Evolutionary conservation across 1,140 invertebrate species (phyloP).

Genomic region (Helicoverpa armigera): DNA sequence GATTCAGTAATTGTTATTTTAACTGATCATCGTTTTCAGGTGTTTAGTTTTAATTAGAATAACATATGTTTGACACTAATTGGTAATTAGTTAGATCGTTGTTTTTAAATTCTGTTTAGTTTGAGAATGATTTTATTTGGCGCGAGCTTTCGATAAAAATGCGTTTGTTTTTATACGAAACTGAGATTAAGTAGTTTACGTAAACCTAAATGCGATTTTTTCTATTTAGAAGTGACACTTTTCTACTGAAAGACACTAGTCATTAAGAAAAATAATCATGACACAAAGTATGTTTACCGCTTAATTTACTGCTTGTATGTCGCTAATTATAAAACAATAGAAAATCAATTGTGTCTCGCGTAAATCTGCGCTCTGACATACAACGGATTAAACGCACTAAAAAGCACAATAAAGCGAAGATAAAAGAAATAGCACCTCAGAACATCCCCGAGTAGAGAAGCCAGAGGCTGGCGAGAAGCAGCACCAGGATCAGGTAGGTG

Average conservation of each 20-base stretch:
- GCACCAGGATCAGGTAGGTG: constrained; percentile 86
- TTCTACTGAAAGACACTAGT: background rate
- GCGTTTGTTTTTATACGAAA: background rate
- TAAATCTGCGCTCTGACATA: background rate
- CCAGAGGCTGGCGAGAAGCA: constrained; percentile 85
- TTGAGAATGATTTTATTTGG: constrained; percentile 3
- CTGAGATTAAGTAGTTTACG: background rate
- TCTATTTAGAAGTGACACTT: background rate
- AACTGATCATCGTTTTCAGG: constrained; percentile 8
- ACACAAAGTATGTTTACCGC: background rate
- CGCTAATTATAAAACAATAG: background rate
- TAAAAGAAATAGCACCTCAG: constrained; percentile 73
- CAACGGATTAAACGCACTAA: background rate
- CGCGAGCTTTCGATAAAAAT: background rate
- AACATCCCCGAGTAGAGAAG: constrained; percentile 85
- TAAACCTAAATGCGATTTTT: background rate
- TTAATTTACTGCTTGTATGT: too few species aligned
- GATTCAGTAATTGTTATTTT: constrained; percentile 28
- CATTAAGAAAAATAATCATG: background rate
- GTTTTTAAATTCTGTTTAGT: background rate
- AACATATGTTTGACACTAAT: constrained; percentile 26
- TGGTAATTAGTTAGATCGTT: constrained; percentile 7
- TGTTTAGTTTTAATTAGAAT: constrained; percentile 9
- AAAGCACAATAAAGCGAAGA: constrained; percentile 29
- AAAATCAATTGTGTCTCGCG: too few species aligned